Evolutionary conservation across 2,888 invertebrate genomes (phyloP).

Genomic region (Pelosia muscerda): DNA sequence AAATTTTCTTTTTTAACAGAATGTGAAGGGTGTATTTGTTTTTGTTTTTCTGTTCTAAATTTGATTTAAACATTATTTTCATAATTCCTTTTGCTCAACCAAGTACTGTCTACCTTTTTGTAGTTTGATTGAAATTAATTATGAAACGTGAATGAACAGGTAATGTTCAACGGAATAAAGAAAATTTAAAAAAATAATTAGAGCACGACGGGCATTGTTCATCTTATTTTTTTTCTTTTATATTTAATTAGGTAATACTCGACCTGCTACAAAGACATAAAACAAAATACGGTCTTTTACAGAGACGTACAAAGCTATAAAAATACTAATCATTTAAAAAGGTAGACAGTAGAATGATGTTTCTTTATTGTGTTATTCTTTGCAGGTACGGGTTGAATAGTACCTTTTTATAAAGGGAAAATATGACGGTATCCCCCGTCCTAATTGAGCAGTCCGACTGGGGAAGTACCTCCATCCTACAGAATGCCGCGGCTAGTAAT

Average conservation of each 20-base stretch:
- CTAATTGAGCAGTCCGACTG: too few species aligned
- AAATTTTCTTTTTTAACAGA: too few species aligned
- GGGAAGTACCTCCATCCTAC: too few species aligned
- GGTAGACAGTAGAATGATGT: background rate
- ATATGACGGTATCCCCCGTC: too few species aligned
- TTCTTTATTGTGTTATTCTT: background rate
- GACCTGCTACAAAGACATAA: background rate
- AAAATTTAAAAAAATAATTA: background rate
- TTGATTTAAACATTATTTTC: background rate
- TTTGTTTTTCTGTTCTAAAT: background rate
- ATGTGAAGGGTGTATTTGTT: too few species aligned
- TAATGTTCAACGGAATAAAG: background rate
- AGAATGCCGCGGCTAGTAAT: too few species aligned
- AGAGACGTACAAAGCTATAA: background rate
- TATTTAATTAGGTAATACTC: background rate
- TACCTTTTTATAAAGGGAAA: too few species aligned
- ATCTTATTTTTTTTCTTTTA: background rate
- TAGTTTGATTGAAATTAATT: background rate
- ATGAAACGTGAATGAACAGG: background rate
- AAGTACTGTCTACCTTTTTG: too few species aligned
- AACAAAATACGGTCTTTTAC: background rate
- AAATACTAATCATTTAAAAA: background rate
- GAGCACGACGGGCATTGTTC: background rate
- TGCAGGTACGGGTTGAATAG: background rate
- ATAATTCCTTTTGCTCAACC: too few species aligned